Evolutionary conservation across 2,113 vertebrate species (phyloP).

Genomic region (Marmota flaviventris): DNA sequence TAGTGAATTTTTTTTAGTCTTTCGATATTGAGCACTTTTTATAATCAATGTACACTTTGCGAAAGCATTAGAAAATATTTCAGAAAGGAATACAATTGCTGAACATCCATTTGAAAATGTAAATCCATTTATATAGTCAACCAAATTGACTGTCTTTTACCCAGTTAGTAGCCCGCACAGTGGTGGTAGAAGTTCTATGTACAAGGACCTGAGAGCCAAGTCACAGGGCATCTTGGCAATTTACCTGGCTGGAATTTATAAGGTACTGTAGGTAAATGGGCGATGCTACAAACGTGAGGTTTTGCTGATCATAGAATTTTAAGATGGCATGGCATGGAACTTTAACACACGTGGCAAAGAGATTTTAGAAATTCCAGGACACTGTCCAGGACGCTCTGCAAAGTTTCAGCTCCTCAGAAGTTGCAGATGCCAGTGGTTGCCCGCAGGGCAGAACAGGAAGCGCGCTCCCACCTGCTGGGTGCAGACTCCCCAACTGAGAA

Average conservation of each 20-base stretch:
- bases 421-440: accelerated
- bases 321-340: neutral
- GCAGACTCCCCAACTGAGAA: neutral
- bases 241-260: neutral
- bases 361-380: neutral
- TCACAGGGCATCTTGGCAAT: neutral
- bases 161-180: too few relatives aligned
- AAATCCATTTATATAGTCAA: neutral
- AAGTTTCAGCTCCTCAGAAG: neutral
- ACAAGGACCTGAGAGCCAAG: too few relatives aligned
- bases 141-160: neutral
- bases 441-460: neutral
- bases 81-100: neutral
- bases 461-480: neutral
- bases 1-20: neutral
- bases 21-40: neutral
- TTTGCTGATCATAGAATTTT: neutral
- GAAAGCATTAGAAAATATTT: neutral
- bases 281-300: accelerated
- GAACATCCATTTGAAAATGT: neutral
- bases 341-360: neutral
- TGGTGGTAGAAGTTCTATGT: too few relatives aligned
- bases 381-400: neutral
- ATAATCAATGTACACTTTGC: neutral
- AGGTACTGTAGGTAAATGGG: accelerated